Conservation (phyloP, 2,113 vertebrate species). For the Climacteris rufus region DNA sequence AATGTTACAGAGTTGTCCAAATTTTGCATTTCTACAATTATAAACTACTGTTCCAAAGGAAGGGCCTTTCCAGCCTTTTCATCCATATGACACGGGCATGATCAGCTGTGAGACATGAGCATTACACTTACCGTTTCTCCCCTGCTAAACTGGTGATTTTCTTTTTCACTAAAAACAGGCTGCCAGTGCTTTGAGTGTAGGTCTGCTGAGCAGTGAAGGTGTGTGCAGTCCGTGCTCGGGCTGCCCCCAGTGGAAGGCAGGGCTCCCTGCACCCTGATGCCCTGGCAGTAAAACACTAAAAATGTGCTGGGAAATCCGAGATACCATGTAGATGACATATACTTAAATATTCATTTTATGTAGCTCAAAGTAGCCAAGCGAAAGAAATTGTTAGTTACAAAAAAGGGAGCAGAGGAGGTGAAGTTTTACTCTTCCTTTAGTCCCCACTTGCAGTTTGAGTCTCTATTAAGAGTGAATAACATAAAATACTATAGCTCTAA, state of each 20-base stretch:
- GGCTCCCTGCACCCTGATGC: not conserved
- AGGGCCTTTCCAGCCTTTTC: not conserved
- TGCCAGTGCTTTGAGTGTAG: not conserved
- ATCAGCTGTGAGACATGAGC: fast-evolving
- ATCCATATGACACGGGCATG: not conserved
- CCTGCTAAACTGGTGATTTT: not conserved
- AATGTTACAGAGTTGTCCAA: not conserved
- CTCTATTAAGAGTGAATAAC: not conserved
- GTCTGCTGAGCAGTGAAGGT: not conserved
- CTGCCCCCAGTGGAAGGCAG: fast-evolving
- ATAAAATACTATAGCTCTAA: not conserved
- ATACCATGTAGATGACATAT: fast-evolving
- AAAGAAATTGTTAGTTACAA: not conserved
- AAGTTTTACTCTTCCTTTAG: not conserved
- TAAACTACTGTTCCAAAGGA: not conserved
- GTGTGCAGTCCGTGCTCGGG: fast-evolving
- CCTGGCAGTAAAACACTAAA: not conserved
- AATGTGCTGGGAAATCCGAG: not conserved
- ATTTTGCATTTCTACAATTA: not conserved
- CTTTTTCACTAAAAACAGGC: not conserved
- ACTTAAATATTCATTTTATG: not conserved
- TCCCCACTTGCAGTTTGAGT: not conserved
- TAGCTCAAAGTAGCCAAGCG: not conserved
- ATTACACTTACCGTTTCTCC: not conserved
- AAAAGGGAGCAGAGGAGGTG: not conserved